Evolutionary conservation across 2,797 vertebrate species (phyloP).

Genomic region (Mionectes olivaceus): DNA sequence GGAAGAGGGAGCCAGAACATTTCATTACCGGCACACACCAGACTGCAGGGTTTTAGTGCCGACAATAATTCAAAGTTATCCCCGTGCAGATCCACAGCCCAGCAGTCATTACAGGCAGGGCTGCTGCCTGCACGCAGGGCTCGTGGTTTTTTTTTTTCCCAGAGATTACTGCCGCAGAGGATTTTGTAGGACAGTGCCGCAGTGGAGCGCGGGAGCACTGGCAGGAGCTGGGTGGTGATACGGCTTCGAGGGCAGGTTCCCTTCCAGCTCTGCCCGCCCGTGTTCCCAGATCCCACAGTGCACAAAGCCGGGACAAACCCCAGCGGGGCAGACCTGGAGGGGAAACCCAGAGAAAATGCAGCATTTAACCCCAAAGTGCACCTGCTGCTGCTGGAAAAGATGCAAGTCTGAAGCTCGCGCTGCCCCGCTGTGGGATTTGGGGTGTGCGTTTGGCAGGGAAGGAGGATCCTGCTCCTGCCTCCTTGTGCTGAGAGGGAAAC

Average conservation of each 20-base stretch:
- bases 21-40: background rate
- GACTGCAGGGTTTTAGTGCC: conserved; percentile 37
- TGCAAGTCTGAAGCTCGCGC: rapidly evolving
- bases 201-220: conserved; percentile 23
- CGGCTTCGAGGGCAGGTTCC: background rate
- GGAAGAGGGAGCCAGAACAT: background rate
- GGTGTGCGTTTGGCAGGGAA: background rate
- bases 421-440: rapidly evolving
- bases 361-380: background rate
- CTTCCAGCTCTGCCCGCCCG: background rate
- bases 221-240: background rate
- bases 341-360: background rate
- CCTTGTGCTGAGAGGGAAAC: background rate
- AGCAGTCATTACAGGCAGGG: conserved; percentile 10
- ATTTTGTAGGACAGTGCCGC: conserved; percentile 63
- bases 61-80: conserved; percentile 63
- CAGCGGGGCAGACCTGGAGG: background rate
- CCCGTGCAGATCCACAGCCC: conserved; percentile 50
- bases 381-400: background rate
- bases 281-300: background rate
- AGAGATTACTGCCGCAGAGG: conserved; percentile 37
- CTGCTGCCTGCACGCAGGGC: conserved; percentile 9
- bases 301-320: background rate
- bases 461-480: background rate
- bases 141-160: background rate